These are phyloP conservation scores for Procavia capensis DNA, from an alignment of 2,113 vertebrate species.

Conservation along the genomic window DNA sequence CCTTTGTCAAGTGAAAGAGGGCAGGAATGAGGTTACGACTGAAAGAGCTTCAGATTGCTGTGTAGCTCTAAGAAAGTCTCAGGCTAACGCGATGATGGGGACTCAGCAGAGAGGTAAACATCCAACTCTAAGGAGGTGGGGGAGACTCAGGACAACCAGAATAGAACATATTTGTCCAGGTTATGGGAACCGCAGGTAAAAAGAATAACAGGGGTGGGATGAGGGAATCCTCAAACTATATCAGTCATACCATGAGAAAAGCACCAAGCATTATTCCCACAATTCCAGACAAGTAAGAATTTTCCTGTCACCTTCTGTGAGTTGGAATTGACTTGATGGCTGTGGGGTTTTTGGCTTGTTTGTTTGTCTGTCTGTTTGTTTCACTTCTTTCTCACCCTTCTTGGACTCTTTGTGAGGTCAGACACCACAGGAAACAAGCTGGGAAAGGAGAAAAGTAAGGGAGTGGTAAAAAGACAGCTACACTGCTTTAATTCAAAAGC, in stretches of 20 bases:
- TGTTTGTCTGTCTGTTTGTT: too few relatives aligned
- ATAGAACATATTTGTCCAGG: background rate
- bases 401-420: background rate
- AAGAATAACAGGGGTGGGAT: background rate
- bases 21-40: background rate
- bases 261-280: background rate
- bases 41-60: background rate
- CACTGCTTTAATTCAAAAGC: background rate
- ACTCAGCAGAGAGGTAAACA: background rate
- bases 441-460: background rate
- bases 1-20: background rate
- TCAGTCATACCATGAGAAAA: background rate
- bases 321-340: too few relatives aligned
- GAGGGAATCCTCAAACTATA: background rate
- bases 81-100: background rate
- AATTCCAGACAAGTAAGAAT: background rate
- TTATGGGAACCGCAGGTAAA: background rate
- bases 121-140: background rate
- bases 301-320: background rate
- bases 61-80: background rate
- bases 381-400: too few relatives aligned
- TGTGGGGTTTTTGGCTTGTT: too few relatives aligned
- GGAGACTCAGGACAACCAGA: too few relatives aligned
- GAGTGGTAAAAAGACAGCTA: background rate
- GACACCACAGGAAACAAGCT: background rate